Base-by-base conservation (phyloP, 2,797 vertebrate genomes). In the Cyprinella venusta region DNA sequence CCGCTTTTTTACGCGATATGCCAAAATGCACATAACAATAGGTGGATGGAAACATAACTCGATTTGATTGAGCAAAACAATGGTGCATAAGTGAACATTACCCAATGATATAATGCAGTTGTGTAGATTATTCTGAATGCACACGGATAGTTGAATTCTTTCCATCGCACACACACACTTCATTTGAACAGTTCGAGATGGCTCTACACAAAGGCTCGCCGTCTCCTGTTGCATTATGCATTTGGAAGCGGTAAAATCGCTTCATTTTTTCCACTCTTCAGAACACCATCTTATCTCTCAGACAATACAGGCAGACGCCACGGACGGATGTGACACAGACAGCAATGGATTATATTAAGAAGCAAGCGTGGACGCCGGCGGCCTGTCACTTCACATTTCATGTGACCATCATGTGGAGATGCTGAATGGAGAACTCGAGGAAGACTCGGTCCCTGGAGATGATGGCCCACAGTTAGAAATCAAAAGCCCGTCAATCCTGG, bases 361-460 rank as follows among this genome's bases (percentile, higher is more conserved):
- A 86, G 59, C 83, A 33, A 85, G 76, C 65, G 24, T 75, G 79
- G 88, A 86, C 71, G 85, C 79, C 80, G 82, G 82, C 9, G 50
- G 64, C 84, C 84, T 89, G 88, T 91, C 90, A 90, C 90, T 90
- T 88, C 82, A 86, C 84, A 88, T 89, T 87, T 89, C 82, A 81
- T 81, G 83, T 71, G 24, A 88, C 72, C 84, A 81, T 54, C 79
- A 38, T 52, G 84, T 61, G 75, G 80, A 83, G 71, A 64, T 56
- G 74, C 67, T 56, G 61, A 82, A 50, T 30, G 38, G 56, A 74
- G 82, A 71, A 9, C 68, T 83, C 76, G 86, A 87, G 76, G 83
- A 74, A 81, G 80, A 81, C 70, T 85, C 80, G 5, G 36, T 89
- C 83, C 80, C 85, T 64, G 36, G 70, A 86, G 82, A 79, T 74